Percentiles rank a stretch among this genome's conserved stretches.
Conservation (phyloP, 2,113 vertebrate species). For the Podarcis muralis region DNA sequence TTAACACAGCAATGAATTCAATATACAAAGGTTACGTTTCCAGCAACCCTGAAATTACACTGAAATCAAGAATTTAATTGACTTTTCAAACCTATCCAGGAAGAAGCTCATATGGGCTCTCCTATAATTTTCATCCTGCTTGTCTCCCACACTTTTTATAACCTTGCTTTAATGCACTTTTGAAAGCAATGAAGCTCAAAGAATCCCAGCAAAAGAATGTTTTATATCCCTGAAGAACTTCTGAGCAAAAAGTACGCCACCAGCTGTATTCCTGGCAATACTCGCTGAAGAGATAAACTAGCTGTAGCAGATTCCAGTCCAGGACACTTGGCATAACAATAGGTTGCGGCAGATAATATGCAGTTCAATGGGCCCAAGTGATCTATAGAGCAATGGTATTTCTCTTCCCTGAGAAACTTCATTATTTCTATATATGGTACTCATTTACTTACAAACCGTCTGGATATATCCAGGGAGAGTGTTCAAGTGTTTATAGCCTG, state of each 20-base stretch:
- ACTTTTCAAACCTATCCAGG: conserved; percentile 17
- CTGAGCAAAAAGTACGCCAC: background rate
- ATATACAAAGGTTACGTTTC: conserved; percentile 22
- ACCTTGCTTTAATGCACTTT: background rate
- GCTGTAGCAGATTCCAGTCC: background rate
- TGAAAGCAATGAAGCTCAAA: conserved; percentile 16
- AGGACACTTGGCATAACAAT: background rate
- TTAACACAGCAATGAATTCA: conserved; percentile 18
- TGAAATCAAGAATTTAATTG: conserved; percentile 16
- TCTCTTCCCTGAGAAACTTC: background rate
- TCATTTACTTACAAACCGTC: conserved; percentile 37
- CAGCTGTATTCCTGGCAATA: background rate
- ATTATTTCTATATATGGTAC: conserved; percentile 27
- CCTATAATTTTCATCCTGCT: conserved; percentile 16
- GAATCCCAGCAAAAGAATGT: background rate
- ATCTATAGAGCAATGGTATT: conserved; percentile 29
- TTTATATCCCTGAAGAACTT: conserved; percentile 1
- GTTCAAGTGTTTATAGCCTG: conserved; percentile 40
- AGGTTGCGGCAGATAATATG: background rate
- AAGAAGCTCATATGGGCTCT: conserved; percentile 1
- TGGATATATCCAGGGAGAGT: conserved; percentile 18
- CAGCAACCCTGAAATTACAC: conserved; percentile 26
- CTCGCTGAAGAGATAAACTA: background rate
- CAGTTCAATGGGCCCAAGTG: background rate
- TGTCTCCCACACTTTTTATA: background rate